Evolutionary conservation across 2,797 vertebrate species (phyloP), one percentile per base, ranked within the genome.

Genomic region (Eospalax fontanierii): DNA sequence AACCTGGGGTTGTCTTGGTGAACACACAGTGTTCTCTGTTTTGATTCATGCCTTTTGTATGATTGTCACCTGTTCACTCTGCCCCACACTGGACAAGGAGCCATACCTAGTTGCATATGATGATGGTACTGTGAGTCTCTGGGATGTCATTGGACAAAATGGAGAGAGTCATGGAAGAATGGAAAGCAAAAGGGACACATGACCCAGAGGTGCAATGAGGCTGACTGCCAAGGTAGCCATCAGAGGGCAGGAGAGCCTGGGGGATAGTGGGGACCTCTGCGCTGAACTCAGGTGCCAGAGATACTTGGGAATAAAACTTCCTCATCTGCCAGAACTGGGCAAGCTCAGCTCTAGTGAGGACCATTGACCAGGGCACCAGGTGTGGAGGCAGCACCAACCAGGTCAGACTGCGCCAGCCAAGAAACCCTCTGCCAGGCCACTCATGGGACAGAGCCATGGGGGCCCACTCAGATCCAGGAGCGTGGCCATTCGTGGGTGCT

Each of bases 121-220:
- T 12, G 63, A 78, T 43, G 10, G 28, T 33, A 16, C 33, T 28
- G 35, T 63, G 0, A 7, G 0, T 33, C 40, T 63, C 9, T 0
- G 4, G 61, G 35, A 24, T 6, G 21, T 35, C 18, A 16, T 35
- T 10, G n/a, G 33, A 7, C 0, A 5, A 16, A 38, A 15, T 38
- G 10, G 22, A 14, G 46, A 28, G 14, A 18, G 16, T 11, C 1
- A 24, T 2, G 0, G 57, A 5, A 35, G n/a, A 78, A 10, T 6
- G 6, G 38, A 35, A 43, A 75, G 2, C 35, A 2, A 50, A 33
- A 26, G 5, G 0, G 24, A 9, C 6, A 2, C 2, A 2, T 0
- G 6, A 57, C 30, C 30, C 24, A 22, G 35, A 0, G 0, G 0
- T 35, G 28, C 9, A 0, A 1, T 2, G 2, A 35, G 59, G 24